Evolutionary conservation across 2,113 vertebrate genomes (phyloP).

Genomic region (Verasper variegatus): DNA sequence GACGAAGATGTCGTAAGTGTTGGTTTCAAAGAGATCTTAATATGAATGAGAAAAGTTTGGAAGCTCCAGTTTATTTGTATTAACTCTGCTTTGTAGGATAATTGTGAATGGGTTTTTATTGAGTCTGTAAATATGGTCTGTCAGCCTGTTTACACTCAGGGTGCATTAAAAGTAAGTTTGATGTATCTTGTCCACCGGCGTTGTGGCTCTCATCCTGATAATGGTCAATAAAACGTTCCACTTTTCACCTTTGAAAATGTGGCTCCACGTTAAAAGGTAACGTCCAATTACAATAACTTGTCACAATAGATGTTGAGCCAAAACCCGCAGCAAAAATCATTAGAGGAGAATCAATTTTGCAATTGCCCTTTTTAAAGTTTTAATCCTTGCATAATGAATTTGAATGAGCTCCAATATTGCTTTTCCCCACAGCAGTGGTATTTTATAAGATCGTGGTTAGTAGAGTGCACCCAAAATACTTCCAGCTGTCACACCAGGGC

Average conservation of each 20-base stretch:
- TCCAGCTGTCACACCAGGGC: neutral
- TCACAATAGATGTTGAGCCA: slow-evolving; percentile 10
- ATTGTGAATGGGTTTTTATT: neutral
- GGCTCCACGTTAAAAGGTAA: slow-evolving; percentile 1
- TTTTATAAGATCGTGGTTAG: slow-evolving; percentile 19
- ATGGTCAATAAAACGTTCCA: slow-evolving; percentile 4
- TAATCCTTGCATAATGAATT: slow-evolving; percentile 36
- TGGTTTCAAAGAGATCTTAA: slow-evolving; percentile 1
- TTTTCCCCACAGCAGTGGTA: neutral
- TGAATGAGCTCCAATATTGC: slow-evolving; percentile 21
- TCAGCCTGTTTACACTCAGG: slow-evolving; percentile 13
- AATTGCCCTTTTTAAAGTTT: slow-evolving; percentile 34
- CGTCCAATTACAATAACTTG: slow-evolving; percentile 7
- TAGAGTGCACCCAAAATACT: slow-evolving; percentile 4
- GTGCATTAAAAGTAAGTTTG: slow-evolving; percentile 14
- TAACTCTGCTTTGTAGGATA: neutral
- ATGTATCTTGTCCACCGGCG: neutral
- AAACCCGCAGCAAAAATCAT: slow-evolving; percentile 26
- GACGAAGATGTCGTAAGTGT: slow-evolving; percentile 16
- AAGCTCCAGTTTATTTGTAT: neutral
- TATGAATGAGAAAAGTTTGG: slow-evolving; percentile 2
- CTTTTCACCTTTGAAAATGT: slow-evolving; percentile 23
- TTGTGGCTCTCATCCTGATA: slow-evolving; percentile 19
- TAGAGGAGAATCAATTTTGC: slow-evolving; percentile 12
- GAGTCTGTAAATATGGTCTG: neutral